A percentile compares a stretch with the other conserved stretches of the same genome.
phyloP scores from a whole-genome alignment of 2,888 invertebrate genomes.

The Venusia cambrica region DNA sequence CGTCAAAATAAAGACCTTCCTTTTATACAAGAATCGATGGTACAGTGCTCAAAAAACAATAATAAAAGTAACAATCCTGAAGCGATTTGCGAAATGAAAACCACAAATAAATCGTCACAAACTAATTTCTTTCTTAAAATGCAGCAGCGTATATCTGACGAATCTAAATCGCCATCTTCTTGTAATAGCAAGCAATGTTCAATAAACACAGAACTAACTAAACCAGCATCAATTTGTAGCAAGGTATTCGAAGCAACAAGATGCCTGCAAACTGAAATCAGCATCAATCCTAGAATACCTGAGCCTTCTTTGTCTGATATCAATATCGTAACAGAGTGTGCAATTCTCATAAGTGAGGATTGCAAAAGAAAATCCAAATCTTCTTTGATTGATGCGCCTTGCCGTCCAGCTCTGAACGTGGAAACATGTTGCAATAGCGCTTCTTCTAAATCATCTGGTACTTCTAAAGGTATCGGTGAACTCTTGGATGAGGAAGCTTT shows the following conservation, averaged over 20 bases:
- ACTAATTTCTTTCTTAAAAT: conserved; percentile 50
- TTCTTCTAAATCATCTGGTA: conserved; percentile 24
- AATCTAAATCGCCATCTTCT: conserved; percentile 31
- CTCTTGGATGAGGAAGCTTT: conserved; percentile 10
- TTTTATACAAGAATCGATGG: neutral
- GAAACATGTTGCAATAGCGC: conserved; percentile 6
- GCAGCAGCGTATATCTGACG: conserved; percentile 32
- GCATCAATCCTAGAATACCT: conserved; percentile 63
- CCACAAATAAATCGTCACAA: conserved; percentile 57
- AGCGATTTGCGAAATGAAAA: conserved; percentile 22
- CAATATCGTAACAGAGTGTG: conserved; percentile 50
- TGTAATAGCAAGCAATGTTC: conserved; percentile 12
- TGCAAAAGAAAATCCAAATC: conserved; percentile 37
- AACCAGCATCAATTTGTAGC: conserved; percentile 17
- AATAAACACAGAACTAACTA: conserved; percentile 12
- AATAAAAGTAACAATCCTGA: conserved; percentile 2
- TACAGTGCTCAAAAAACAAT: conserved; percentile 7
- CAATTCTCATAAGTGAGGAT: conserved; percentile 47
- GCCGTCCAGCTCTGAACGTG: conserved; percentile 8
- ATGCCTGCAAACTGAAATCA: conserved; percentile 68
- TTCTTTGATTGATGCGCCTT: conserved; percentile 25
- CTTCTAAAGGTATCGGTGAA: conserved; percentile 20
- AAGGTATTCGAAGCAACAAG: conserved; percentile 52
- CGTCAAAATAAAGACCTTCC: conserved; percentile 14
- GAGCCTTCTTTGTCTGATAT: conserved; percentile 65